Evolutionary conservation across 2,888 invertebrate species (phyloP), one percentile per base, ranked within the genome.

Genomic region (Tinea trinotella): DNA sequence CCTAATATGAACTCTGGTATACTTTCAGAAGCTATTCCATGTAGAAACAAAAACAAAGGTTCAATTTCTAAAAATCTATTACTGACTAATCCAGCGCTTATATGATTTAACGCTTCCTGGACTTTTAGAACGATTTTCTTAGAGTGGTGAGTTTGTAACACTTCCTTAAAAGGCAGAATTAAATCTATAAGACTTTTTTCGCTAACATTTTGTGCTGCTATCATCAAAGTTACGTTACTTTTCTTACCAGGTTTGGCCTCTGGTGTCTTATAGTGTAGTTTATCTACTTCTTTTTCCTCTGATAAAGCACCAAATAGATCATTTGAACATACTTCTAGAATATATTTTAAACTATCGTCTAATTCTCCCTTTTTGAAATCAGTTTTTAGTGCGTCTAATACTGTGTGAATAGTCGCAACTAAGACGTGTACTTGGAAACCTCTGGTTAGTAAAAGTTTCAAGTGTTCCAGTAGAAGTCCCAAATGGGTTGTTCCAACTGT

Each of bases 361-460:
- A 98, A 87, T 65, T 97, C 93, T 0, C 90, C 90, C 0, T 91
- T 86, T 70, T 91, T 88, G 57, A 97, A 90, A n/a, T 88, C 76
- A 0, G 88, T 79, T 66, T 91, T 92, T 54, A 97, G 71, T 19
- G 91, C 89, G 55, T 90, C 90, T 53, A 99, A 76, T 3, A 99
- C 90, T 0, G 92, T 89, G 68, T 98, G 95, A 15, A 96, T 89
- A 0, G 98, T 97, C 57, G 92, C 96, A 2, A 94, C 93, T 54
- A 99, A 81, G 0, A 99, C 98, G 66, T 99, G 98, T 1, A 96
- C 91, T 87, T 98, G 97, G 70, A 94, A 99, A 9, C 99, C 99
- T 67, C 92, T 90, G 0, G 91, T 94, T 54, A 99, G 83, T 15
- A 95, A 77, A 3, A 92, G 82, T 30, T 91, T 91, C 71, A 99